Evolutionary conservation across 1,140 invertebrate species (phyloP).

Genomic region (Rhopalosiphum maidis): DNA sequence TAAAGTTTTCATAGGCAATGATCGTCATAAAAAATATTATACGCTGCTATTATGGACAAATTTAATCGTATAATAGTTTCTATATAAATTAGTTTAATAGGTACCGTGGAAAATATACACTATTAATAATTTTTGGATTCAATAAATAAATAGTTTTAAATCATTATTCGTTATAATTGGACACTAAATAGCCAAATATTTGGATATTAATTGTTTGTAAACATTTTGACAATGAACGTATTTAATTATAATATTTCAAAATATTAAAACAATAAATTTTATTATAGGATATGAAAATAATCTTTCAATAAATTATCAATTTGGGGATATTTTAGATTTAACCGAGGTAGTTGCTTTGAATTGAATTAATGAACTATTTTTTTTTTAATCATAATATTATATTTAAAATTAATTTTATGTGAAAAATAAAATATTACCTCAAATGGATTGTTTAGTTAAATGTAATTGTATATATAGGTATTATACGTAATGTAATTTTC

Average conservation of each 20-base stretch:
- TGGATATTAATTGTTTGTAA: not conserved
- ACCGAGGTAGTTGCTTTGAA: not conserved
- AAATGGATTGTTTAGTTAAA: not conserved
- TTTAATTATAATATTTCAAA: not conserved
- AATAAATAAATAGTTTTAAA: not conserved
- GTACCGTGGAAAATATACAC: not conserved
- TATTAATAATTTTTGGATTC: not conserved
- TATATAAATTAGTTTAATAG: not conserved
- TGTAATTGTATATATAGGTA: not conserved
- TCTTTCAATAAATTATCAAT: not conserved
- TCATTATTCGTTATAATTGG: not conserved
- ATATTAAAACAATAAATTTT: not conserved
- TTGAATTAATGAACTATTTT: not conserved
- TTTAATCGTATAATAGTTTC: constrained; percentile 38
- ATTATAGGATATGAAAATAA: not conserved
- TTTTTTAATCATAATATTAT: not conserved
- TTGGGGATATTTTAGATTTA: not conserved
- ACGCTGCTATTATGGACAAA: not conserved
- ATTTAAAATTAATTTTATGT: not conserved
- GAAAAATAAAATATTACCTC: not conserved
- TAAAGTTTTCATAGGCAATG: not conserved
- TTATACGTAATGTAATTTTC: too few species aligned
- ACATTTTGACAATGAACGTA: not conserved
- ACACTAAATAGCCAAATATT: not conserved
- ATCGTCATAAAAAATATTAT: not conserved